These are phyloP conservation scores for Bombus fervidus DNA, from an alignment of 1,140 invertebrate species.

Conservation along the genomic window DNA sequence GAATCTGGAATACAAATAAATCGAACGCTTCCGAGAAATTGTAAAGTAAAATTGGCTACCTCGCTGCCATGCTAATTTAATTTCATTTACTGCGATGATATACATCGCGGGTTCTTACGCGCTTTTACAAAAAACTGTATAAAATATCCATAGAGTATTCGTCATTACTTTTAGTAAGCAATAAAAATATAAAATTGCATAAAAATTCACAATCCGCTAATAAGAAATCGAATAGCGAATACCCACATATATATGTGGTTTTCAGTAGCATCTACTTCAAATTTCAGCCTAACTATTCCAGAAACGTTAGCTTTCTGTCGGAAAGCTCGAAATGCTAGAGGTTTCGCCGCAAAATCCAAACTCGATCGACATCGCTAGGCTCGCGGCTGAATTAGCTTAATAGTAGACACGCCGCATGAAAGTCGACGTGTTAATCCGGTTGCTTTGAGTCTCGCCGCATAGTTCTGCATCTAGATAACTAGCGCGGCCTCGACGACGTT, in stretches of 20 bases:
- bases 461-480: slow-evolving; percentile 17
- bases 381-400: slow-evolving; percentile 18
- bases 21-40: too few relatives aligned
- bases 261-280: background rate
- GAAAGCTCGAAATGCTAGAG: background rate
- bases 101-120: rapidly evolving
- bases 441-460: slow-evolving; percentile 24
- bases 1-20: too few relatives aligned
- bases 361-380: background rate
- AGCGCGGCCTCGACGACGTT: background rate
- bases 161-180: background rate
- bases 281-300: background rate
- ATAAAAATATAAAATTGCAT: too few relatives aligned
- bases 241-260: too few relatives aligned
- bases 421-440: slow-evolving; percentile 35
- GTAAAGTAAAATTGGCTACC: too few relatives aligned
- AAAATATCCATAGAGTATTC: background rate
- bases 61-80: too few relatives aligned
- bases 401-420: slow-evolving; percentile 7
- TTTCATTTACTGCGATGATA: too few relatives aligned
- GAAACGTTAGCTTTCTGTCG: background rate
- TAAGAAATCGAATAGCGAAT: background rate
- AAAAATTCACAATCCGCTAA: background rate
- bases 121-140: too few relatives aligned
- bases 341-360: background rate